Evolutionary conservation across 2,797 vertebrate species (phyloP).

Genomic region (Florisuga fusca): DNA sequence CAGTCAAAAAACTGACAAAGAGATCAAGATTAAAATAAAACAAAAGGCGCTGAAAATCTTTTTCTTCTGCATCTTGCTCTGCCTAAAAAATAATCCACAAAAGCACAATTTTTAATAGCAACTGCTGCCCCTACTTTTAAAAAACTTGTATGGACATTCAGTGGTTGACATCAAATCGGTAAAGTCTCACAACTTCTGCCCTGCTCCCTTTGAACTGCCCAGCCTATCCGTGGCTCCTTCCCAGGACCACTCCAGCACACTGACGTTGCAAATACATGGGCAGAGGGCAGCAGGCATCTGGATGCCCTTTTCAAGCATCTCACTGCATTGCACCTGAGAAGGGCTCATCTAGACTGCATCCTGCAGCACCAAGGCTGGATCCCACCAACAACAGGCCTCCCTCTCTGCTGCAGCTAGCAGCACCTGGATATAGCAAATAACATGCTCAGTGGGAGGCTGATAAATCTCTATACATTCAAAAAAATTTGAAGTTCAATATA

Average conservation of each 20-base stretch:
- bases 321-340: rapidly evolving
- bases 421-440: not conserved
- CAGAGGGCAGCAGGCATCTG: not conserved
- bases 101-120: not conserved
- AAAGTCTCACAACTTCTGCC: not conserved
- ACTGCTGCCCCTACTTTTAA: not conserved
- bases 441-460: not conserved
- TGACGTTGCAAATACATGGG: not conserved
- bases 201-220: not conserved
- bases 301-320: rapidly evolving
- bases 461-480: not conserved
- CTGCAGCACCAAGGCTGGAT: rapidly evolving
- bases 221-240: rapidly evolving
- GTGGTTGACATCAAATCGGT: not conserved
- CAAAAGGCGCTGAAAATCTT: not conserved
- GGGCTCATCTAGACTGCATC: rapidly evolving
- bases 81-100: rapidly evolving
- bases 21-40: not conserved
- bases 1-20: not conserved
- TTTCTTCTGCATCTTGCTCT: not conserved
- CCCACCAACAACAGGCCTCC: rapidly evolving
- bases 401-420: not conserved
- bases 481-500: not conserved
- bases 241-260: rapidly evolving
- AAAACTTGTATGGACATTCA: not conserved